A percentile compares a stretch with the other conserved stretches of the same genome.
Evolutionary conservation across 1,140 invertebrate genomes (phyloP).

Genomic region (Micrasema minimum): DNA sequence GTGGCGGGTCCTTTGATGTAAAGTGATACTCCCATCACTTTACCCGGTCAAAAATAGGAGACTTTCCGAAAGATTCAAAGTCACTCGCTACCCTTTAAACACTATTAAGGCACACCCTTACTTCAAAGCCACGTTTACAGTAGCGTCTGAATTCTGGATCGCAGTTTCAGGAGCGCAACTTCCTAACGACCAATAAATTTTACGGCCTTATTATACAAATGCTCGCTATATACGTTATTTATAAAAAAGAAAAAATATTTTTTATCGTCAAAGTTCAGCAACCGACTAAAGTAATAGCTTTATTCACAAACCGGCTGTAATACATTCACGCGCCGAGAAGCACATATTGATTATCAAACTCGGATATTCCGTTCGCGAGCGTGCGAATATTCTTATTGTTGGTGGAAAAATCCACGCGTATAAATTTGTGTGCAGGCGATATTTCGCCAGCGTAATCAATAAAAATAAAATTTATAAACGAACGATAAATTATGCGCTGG

Average conservation of each 20-base stretch:
- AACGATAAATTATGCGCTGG: constrained; percentile 6
- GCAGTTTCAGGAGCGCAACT: neutral
- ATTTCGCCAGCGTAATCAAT: constrained; percentile 17
- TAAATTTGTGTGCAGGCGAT: constrained; percentile 4
- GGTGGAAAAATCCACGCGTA: constrained; percentile 2
- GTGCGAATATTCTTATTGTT: constrained; percentile 15
- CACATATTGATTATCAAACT: constrained; percentile 10
- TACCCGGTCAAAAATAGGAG: constrained; percentile 11
- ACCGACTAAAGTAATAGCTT: constrained; percentile 1
- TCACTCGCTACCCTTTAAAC: constrained; percentile 19
- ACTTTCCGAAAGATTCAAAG: neutral
- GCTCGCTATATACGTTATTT: neutral
- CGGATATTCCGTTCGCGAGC: neutral
- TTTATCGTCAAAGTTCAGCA: constrained; percentile 2
- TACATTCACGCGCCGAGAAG: constrained; percentile 3
- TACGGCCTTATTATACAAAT: neutral
- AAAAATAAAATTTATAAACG: constrained; percentile 21
- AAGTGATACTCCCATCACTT: constrained; percentile 2
- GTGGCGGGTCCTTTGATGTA: constrained; percentile 18
- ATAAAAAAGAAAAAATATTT: neutral
- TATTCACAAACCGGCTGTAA: neutral
- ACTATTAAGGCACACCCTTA: constrained; percentile 6
- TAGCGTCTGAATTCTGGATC: constrained; percentile 6
- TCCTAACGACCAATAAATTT: constrained; percentile 2
- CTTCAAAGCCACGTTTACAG: constrained; percentile 3